Percentiles rank a stretch among this genome's conserved stretches.
These are phyloP conservation scores for Manduca sexta DNA, from an alignment of 1,140 invertebrate species.

Conservation along the genomic window DNA sequence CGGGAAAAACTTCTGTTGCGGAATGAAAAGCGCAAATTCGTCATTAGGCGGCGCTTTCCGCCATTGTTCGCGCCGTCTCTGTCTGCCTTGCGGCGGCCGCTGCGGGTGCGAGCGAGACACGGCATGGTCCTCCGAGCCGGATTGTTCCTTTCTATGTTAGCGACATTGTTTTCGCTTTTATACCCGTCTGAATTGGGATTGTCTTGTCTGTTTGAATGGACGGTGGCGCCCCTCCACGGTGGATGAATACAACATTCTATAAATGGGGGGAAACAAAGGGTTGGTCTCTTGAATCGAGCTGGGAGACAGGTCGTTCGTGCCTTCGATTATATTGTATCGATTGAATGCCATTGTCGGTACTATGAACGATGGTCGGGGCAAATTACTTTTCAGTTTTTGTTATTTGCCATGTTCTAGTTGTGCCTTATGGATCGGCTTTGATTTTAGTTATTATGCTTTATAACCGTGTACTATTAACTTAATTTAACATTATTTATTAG, in stretches of 20 bases:
- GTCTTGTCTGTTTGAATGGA: slow-evolving; percentile 73
- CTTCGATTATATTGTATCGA: slow-evolving; percentile 71
- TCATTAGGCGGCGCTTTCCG: slow-evolving; percentile 70
- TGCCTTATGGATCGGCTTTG: too few relatives aligned
- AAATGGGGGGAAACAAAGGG: slow-evolving; percentile 68
- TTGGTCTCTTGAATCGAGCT: slow-evolving; percentile 67
- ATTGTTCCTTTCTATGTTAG: slow-evolving; percentile 74
- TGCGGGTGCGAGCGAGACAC: slow-evolving; percentile 43
- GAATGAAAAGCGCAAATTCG: slow-evolving; percentile 74
- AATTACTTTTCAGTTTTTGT: slow-evolving; percentile 60
- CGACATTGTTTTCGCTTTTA: slow-evolving; percentile 73
- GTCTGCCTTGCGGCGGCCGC: slow-evolving; percentile 23
- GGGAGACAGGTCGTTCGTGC: slow-evolving; percentile 64
- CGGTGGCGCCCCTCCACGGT: slow-evolving; percentile 67
- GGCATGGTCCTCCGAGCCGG: slow-evolving; percentile 57
- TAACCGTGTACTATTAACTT: too few relatives aligned
- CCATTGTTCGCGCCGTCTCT: slow-evolving; percentile 58
- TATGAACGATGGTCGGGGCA: slow-evolving; percentile 67
- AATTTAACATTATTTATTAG: too few relatives aligned
- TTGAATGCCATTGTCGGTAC: slow-evolving; percentile 58
- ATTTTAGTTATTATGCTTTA: too few relatives aligned
- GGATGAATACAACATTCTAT: slow-evolving; percentile 64
- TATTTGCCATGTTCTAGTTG: not conserved
- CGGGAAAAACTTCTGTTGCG: slow-evolving; percentile 72
- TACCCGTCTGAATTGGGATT: slow-evolving; percentile 72